Evolutionary conservation across 2,888 invertebrate genomes (phyloP).

Genomic region (Hypselothyrea guttata): DNA sequence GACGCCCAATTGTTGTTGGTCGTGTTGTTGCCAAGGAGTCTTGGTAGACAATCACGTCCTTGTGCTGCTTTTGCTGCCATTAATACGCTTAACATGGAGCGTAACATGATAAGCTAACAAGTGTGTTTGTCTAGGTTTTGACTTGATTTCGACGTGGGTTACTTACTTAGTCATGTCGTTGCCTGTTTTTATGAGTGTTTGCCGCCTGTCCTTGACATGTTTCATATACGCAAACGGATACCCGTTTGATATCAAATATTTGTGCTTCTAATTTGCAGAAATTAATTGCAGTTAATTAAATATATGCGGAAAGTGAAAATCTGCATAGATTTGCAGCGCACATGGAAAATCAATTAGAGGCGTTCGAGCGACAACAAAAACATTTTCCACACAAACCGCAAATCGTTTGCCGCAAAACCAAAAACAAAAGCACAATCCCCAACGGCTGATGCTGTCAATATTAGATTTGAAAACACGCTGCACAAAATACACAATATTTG

Average conservation of each 20-base stretch:
- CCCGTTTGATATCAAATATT: too few relatives aligned
- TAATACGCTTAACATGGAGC: constrained; percentile 71
- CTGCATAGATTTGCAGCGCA: constrained; percentile 18
- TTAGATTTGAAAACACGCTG: constrained; percentile 35
- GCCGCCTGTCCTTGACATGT: constrained; percentile 44
- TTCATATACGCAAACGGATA: constrained; percentile 7
- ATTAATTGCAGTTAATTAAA: constrained; percentile 67
- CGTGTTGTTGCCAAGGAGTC: constrained; percentile 24
- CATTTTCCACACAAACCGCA: constrained; percentile 56
- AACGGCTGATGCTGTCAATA: constrained; percentile 44
- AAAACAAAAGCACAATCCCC: constrained; percentile 21
- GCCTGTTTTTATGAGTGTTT: constrained; percentile 23
- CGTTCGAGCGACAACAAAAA: constrained; percentile 56
- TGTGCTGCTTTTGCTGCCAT: constrained; percentile 40
- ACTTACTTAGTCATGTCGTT: background rate
- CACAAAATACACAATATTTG: constrained; percentile 39
- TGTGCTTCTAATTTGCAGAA: constrained; percentile 35
- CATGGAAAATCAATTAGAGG: constrained; percentile 71
- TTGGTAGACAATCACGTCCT: constrained; percentile 34
- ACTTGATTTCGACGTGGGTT: constrained; percentile 62
- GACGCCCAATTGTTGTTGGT: too few relatives aligned
- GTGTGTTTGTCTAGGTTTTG: constrained; percentile 74
- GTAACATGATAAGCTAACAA: constrained; percentile 74
- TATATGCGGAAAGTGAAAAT: constrained; percentile 14
- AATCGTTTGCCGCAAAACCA: constrained; percentile 61